Percentiles rank a stretch among this genome's conserved stretches.
These are phyloP conservation scores for Xenopus petersii DNA, from an alignment of 2,797 vertebrate genomes.

Conservation along the genomic window DNA sequence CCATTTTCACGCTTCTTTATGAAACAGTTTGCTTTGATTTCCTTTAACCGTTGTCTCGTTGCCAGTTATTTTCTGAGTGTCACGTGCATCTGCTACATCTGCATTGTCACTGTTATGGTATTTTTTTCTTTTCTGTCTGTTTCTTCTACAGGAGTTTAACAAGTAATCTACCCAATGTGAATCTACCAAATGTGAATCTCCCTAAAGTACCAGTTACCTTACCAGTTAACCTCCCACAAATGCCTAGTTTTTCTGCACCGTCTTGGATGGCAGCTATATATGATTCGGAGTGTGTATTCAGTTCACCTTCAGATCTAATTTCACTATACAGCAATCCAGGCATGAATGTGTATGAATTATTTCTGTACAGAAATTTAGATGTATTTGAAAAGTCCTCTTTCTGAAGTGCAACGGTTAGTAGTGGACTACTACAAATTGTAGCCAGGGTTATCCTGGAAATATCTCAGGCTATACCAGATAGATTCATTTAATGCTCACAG, in stretches of 20 bases:
- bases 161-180: constrained; percentile 98
- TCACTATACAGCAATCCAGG: constrained; percentile 84
- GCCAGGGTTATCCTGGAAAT: no score
- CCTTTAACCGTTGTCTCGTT: constrained; percentile 60
- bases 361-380: constrained; percentile 51
- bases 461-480: no score
- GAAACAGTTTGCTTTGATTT: constrained; percentile 65
- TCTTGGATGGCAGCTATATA: constrained; percentile 90
- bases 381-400: no score
- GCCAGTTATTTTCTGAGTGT: constrained; percentile 80
- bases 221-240: constrained; percentile 99
- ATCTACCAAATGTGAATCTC: constrained; percentile 99
- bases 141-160: constrained; percentile 94
- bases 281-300: constrained; percentile 97
- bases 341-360: constrained; percentile 90
- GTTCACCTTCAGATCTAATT: constrained; percentile 88
- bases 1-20: constrained; percentile 64
- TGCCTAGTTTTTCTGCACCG: constrained; percentile 91
- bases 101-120: constrained; percentile 94
- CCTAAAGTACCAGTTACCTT: constrained; percentile 92
- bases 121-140: constrained; percentile 98
- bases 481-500: no score
- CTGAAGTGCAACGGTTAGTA: no score
- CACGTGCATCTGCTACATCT: constrained; percentile 88
- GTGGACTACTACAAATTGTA: no score